A percentile compares a stretch with the other conserved stretches of the same genome.
These are phyloP conservation scores for Bucorvus abyssinicus DNA, from an alignment of 2,797 vertebrate genomes.

Conservation along the genomic window DNA sequence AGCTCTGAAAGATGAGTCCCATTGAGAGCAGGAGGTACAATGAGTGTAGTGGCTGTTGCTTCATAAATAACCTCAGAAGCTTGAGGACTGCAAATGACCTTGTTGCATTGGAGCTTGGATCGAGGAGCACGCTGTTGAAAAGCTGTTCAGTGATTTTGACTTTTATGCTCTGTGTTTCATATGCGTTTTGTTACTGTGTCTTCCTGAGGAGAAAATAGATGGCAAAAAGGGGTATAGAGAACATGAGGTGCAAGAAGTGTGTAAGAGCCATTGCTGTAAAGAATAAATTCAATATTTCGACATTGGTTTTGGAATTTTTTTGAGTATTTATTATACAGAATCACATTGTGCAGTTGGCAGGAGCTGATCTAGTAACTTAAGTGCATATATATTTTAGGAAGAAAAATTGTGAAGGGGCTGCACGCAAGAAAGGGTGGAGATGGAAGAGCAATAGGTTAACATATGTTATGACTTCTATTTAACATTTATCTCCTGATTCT, in stretches of 20 bases:
- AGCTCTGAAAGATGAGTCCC: conserved; percentile 64
- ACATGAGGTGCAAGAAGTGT: fast-evolving
- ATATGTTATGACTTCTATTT: not conserved
- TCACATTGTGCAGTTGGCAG: not conserved
- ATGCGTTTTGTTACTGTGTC: not conserved
- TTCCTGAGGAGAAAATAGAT: not conserved
- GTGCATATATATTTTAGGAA: not conserved
- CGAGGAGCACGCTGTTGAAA: not conserved
- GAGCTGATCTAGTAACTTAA: not conserved
- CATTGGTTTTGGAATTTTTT: not conserved
- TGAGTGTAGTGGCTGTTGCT: conserved; percentile 31
- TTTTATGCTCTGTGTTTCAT: not conserved
- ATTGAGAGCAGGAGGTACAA: conserved; percentile 55
- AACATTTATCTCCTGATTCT: not conserved
- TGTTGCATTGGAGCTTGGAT: not conserved
- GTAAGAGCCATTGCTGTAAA: not conserved
- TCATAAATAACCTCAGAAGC: conserved; percentile 60
- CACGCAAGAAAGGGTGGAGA: not conserved
- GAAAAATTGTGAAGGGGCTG: not conserved
- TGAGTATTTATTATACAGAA: not conserved
- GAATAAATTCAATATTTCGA: not conserved
- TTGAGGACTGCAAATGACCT: conserved; percentile 47
- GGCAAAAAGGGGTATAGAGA: not conserved
- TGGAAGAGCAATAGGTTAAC: not conserved
- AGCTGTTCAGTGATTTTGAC: not conserved